Evolutionary conservation across 2,888 invertebrate genomes (phyloP).

Genomic region (Hartigia nigra): DNA sequence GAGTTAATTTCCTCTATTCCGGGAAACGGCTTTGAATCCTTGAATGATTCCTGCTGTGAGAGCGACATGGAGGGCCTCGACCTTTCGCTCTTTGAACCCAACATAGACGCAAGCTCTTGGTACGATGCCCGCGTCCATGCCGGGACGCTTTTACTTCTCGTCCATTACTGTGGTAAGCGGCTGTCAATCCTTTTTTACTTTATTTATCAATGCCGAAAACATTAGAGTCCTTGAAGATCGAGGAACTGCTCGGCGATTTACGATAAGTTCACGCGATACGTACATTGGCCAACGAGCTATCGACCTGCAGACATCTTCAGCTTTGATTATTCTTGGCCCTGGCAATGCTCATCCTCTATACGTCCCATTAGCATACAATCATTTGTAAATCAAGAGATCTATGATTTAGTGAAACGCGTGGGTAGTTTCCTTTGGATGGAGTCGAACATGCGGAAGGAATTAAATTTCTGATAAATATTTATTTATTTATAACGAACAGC

Average conservation of each 20-base stretch:
- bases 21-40: conserved; percentile 70
- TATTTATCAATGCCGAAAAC: neutral
- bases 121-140: conserved; percentile 60
- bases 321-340: neutral
- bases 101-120: conserved; percentile 61
- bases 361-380: neutral
- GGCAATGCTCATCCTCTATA: neutral
- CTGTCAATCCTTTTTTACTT: neutral
- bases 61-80: conserved; percentile 77
- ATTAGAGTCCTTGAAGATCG: neutral
- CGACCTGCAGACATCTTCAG: neutral
- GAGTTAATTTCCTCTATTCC: conserved; percentile 31
- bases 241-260: neutral
- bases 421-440: neutral
- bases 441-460: neutral
- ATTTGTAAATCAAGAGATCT: neutral
- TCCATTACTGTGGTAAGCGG: conserved; percentile 60
- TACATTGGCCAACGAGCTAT: neutral
- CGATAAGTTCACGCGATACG: neutral
- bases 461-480: neutral
- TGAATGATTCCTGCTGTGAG: conserved; percentile 73
- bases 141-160: conserved; percentile 60
- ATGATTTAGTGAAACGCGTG: neutral
- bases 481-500: neutral
- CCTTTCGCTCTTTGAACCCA: conserved; percentile 75